Conservation (phyloP, 2,113 vertebrate species). For the Sarotherodon lohbergeri region DNA sequence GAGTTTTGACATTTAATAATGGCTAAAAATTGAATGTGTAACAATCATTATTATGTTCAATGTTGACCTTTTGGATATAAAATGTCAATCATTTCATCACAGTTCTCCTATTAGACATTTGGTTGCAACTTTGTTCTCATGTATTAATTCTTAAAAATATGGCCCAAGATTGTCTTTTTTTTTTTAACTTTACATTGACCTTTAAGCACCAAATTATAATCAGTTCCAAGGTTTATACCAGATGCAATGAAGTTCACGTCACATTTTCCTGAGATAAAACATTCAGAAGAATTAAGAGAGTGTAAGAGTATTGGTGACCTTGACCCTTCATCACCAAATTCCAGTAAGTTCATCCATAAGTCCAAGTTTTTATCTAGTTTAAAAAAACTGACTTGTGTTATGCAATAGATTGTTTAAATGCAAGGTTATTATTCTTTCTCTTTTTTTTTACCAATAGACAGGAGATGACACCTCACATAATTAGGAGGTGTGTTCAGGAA, state of each 20-base stretch:
- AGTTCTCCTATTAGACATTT: neutral
- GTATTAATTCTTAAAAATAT: neutral
- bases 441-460: neutral
- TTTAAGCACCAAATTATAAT: neutral
- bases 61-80: neutral
- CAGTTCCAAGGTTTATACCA: neutral
- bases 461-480: neutral
- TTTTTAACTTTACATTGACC: neutral
- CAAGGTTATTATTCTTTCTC: neutral
- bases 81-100: neutral
- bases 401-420: neutral
- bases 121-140: neutral
- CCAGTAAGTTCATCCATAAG: neutral
- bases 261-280: neutral
- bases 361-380: neutral
- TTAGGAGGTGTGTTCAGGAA: neutral
- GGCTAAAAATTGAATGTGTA: neutral
- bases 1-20: neutral
- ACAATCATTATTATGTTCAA: neutral
- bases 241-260: neutral
- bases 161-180: neutral
- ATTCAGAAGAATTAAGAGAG: neutral
- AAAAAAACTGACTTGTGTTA: neutral
- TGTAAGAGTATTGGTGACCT: neutral
- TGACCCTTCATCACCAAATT: neutral